A percentile compares a stretch with the other conserved stretches of the same genome.
These are phyloP conservation scores for Agrotis exclamationis DNA, from an alignment of 2,888 invertebrate species.

Conservation along the genomic window DNA sequence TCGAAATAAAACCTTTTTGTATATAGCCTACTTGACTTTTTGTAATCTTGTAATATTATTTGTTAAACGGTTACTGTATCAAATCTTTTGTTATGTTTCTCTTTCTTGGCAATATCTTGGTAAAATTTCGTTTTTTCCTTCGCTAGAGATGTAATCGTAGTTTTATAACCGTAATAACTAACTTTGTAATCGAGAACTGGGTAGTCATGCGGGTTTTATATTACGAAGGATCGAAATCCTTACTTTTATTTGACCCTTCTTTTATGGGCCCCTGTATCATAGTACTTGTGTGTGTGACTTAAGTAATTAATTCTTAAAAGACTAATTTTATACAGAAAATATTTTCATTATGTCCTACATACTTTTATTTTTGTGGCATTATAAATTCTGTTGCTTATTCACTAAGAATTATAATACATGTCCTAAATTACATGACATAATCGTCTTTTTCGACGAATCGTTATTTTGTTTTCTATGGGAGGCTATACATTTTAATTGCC, in stretches of 20 bases:
- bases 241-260: conserved; percentile 24
- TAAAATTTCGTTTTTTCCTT: conserved; percentile 28
- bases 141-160: conserved; percentile 52
- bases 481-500: too few species aligned
- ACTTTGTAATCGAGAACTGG: conserved; percentile 61
- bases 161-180: conserved; percentile 66
- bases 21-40: conserved; percentile 24
- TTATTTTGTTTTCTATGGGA: too few species aligned
- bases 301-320: too few species aligned
- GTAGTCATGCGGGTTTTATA: conserved; percentile 64
- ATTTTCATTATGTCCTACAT: too few species aligned
- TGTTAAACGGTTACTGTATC: conserved; percentile 31
- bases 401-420: too few species aligned
- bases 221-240: conserved; percentile 41
- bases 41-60: conserved; percentile 39
- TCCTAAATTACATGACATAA: not conserved
- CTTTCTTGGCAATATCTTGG: conserved; percentile 20
- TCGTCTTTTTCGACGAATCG: too few species aligned
- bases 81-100: conserved; percentile 33
- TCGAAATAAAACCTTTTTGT: conserved; percentile 41
- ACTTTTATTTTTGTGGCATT: too few species aligned
- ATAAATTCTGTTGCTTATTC: too few species aligned
- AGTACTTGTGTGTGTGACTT: too few species aligned
- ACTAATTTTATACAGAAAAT: too few species aligned
- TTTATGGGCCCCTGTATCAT: not conserved